Evolutionary conservation across 2,113 vertebrate genomes (phyloP).

Genomic region (Promerops cafer): DNA sequence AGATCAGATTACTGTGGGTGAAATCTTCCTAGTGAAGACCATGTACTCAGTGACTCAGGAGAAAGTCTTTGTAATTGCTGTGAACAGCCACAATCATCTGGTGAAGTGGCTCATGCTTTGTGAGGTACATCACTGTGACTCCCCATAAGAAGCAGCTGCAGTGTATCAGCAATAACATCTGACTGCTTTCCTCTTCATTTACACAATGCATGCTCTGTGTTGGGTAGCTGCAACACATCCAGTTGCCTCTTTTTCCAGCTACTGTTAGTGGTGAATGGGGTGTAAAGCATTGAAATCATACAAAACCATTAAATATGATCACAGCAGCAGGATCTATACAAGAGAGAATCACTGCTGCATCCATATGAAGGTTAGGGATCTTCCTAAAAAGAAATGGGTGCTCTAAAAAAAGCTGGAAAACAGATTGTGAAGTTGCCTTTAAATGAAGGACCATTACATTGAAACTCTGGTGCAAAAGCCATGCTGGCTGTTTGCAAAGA

Average conservation of each 20-base stretch:
- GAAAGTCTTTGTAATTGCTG: background rate
- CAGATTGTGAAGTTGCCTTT: background rate
- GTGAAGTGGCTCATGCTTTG: background rate
- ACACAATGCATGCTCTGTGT: accelerated
- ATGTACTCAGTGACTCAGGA: background rate
- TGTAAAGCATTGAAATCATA: background rate
- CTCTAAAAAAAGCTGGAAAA: background rate
- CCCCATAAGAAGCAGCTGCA: background rate
- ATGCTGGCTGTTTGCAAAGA: background rate
- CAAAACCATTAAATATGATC: background rate
- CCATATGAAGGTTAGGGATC: background rate
- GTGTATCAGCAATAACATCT: accelerated
- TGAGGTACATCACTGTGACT: background rate
- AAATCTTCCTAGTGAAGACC: background rate
- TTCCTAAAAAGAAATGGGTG: background rate
- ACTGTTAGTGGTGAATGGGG: background rate
- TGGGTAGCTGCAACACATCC: too few relatives aligned
- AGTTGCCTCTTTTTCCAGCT: background rate
- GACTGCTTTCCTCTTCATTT: background rate
- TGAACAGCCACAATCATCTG: background rate
- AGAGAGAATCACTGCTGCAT: background rate
- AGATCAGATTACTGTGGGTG: background rate
- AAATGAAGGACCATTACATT: background rate
- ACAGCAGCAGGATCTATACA: background rate
- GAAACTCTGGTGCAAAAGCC: background rate